Conservation (phyloP, 23 tunicate genomes). For the Aplidium turbinatum region DNA sequence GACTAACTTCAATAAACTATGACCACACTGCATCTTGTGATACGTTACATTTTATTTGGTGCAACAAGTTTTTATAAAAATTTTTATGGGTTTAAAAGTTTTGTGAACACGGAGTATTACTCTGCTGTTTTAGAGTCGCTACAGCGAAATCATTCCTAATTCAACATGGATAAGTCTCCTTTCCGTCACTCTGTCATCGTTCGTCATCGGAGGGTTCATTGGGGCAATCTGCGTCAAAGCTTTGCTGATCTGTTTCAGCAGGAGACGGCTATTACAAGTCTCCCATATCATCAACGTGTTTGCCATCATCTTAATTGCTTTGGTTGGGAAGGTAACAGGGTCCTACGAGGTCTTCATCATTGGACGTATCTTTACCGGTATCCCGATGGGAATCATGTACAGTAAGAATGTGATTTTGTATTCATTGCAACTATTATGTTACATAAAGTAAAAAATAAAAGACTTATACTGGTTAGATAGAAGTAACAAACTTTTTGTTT, state of each 20-base stretch:
- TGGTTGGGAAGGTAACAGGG: constrained; percentile 35
- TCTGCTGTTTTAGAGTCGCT: constrained; percentile 18
- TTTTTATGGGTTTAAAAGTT: too few species aligned
- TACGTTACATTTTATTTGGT: too few species aligned
- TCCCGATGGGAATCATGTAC: background rate
- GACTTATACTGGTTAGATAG: too few species aligned
- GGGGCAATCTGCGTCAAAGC: constrained; percentile 1
- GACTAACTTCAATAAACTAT: too few species aligned
- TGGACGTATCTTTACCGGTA: constrained; percentile 45
- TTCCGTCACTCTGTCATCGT: constrained; percentile 9
- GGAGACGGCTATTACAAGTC: constrained; percentile 34
- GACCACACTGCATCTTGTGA: too few species aligned
- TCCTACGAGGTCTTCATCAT: constrained; percentile 63
- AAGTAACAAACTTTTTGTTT: too few species aligned
- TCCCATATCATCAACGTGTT: constrained; percentile 41
- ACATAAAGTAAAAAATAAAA: too few species aligned
- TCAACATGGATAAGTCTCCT: constrained; percentile 20
- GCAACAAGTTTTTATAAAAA: too few species aligned
- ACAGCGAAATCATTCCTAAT: constrained; percentile 18
- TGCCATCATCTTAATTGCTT: constrained; percentile 28
- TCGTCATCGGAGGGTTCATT: constrained; percentile 16
- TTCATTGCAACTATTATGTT: too few species aligned
- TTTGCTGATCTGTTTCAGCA: constrained; percentile 3
- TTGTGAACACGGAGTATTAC: too few species aligned
- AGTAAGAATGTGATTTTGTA: constrained; percentile 16